These are phyloP conservation scores for Vespertilio murinus DNA, from an alignment of 2,797 vertebrate genomes.

Conservation along the genomic window DNA sequence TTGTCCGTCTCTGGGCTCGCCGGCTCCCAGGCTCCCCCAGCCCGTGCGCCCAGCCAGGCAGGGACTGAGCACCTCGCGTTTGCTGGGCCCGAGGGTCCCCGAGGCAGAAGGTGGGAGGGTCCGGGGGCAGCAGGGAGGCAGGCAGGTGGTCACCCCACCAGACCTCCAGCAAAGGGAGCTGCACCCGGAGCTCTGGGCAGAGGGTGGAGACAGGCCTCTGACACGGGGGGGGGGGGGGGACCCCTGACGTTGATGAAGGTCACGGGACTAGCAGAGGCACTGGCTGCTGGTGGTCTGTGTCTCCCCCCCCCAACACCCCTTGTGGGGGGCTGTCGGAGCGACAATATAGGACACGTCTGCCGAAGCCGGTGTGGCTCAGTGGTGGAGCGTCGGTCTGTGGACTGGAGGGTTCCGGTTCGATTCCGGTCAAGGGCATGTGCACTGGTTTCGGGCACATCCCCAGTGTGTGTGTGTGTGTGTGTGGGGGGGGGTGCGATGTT, in stretches of 20 bases:
- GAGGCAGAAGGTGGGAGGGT: background rate
- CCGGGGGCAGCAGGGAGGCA: background rate
- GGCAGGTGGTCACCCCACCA: background rate
- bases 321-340: background rate
- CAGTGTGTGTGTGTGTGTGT: too few species aligned
- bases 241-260: background rate
- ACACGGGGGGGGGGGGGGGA: background rate
- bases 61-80: slow-evolving; percentile 17
- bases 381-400: too few species aligned
- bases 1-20: slow-evolving; percentile 32
- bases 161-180: background rate
- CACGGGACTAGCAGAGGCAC: background rate
- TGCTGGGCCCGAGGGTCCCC: background rate
- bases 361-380: too few species aligned
- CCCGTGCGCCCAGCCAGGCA: background rate
- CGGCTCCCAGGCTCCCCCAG: background rate
- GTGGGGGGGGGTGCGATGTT: too few species aligned
- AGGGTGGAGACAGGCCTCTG: background rate
- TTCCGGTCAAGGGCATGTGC: too few species aligned
- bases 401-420: too few species aligned
- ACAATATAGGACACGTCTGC: background rate
- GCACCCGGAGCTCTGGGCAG: background rate
- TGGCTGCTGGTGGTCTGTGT: background rate
- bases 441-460: too few species aligned
- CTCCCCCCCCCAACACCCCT: background rate